Conservation (phyloP, 2,888 invertebrate species). For the Chrysina gloriosa region DNA sequence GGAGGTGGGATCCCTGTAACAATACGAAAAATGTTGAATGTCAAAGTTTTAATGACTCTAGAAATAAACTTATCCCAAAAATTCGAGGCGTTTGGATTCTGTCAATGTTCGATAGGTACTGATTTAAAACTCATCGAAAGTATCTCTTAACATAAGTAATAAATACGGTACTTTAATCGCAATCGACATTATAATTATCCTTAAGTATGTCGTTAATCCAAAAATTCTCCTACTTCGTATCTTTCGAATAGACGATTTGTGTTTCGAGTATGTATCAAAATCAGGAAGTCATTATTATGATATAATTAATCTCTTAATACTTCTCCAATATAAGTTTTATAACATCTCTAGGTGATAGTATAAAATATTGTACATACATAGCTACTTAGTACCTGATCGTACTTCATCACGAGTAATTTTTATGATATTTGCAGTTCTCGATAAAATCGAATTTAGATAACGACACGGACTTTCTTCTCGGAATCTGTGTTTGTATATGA, state of each 20-base stretch:
- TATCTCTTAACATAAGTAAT: background rate
- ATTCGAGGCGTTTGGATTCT: too few relatives aligned
- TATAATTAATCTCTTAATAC: conserved; percentile 27
- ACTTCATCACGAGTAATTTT: conserved; percentile 3
- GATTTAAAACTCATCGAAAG: too few relatives aligned
- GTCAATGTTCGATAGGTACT: too few relatives aligned
- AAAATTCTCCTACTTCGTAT: conserved; percentile 2
- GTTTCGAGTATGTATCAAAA: conserved; percentile 26
- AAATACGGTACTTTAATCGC: background rate
- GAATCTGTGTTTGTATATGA: conserved; percentile 1
- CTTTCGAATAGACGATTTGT: background rate
- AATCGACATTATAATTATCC: background rate
- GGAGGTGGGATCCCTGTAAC: conserved; percentile 45
- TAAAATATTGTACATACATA: conserved; percentile 4
- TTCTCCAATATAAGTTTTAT: conserved; percentile 21
- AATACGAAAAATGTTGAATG: background rate
- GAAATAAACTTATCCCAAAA: too few relatives aligned
- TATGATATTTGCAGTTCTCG: background rate
- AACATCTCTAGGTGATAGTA: background rate
- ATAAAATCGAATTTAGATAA: background rate
- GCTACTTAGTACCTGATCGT: conserved; percentile 20
- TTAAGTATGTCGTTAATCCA: conserved; percentile 12
- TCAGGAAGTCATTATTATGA: conserved; percentile 30
- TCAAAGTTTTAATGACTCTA: background rate
- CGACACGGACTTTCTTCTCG: conserved; percentile 1